Base-by-base conservation (phyloP, 2,888 invertebrate species). In the Diarsia mendica region DNA sequence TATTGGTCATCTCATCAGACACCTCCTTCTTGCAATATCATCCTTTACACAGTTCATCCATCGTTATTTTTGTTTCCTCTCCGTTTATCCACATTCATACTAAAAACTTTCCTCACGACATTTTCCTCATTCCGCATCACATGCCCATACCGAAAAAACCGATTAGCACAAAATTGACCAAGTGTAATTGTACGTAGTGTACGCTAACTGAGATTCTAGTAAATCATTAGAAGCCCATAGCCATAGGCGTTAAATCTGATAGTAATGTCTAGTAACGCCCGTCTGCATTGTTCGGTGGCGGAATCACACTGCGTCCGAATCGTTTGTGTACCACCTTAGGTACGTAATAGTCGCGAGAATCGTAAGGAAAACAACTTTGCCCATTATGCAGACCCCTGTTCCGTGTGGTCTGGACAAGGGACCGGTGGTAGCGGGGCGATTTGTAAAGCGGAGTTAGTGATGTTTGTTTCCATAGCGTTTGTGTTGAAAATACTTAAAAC, bases 321-420 rank as follows among this genome's bases (percentile, higher is more conserved):
- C 90, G 87, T 89, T 89, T 90, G 85, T 86, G 88, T 86, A 82
- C 87, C 89, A 89, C 90, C 88, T 90, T 87, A 84, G 84, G 86
- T 86, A 86, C 86, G 89, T 88, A 88, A 89, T 89, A 88, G 89
- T 87, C 85, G 89, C 86, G 85, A 84, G 77, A 91, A 91, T 92
- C 89, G 90, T 85, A 87, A 89, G 89, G 89, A 90, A 91, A 91
- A 91, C 91, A 92, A 93, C 92, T 93, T 93, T 87, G 85, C 70
- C 89, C 89, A 91, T 93, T 92, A 92, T 87, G 89, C 83, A 88
- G 82, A 87, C 82, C 87, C 88, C 83, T 82, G 82, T 76, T 84
- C 64, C 53, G 73, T 63, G 33, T n/a, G 67, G 18, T 64, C 46
- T 53, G 84, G 18, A 18, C 23, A 79, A 79, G 69, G 15, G 9